Percentiles rank a stretch among this genome's conserved stretches.
Evolutionary conservation across 2,797 vertebrate genomes (phyloP).

Genomic region (Acanthurus tractus): DNA sequence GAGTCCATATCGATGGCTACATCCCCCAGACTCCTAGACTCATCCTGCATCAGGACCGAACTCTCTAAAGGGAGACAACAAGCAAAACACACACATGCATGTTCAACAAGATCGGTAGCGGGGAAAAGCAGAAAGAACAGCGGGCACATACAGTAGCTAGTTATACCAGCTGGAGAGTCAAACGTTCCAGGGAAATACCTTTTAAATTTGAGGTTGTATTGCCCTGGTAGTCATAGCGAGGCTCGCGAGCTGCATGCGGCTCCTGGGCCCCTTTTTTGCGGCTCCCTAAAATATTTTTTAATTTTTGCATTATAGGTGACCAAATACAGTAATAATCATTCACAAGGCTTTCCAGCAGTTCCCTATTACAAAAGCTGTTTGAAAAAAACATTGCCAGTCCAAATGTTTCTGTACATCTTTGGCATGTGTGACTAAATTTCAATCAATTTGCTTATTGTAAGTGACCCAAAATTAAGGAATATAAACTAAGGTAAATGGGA

Average conservation of each 20-base stretch:
- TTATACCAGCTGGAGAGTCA: conserved; percentile 77
- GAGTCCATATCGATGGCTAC: conserved; percentile 93
- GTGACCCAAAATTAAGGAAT: too few relatives aligned
- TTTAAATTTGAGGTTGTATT: conserved; percentile 84
- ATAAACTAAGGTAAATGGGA: too few relatives aligned
- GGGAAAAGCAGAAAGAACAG: conserved; percentile 73
- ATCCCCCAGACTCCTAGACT: conserved; percentile 87
- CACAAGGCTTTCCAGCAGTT: neutral
- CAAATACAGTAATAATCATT: conserved; percentile 74
- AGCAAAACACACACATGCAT: conserved; percentile 32
- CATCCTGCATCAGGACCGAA: conserved; percentile 91
- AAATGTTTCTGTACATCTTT: too few relatives aligned
- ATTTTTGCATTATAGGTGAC: conserved; percentile 83
- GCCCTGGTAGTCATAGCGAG: conserved; percentile 84
- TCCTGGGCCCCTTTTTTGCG: conserved; percentile 87
- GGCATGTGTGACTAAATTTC: too few relatives aligned
- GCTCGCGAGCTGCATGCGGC: conserved; percentile 84
- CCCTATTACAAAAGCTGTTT: too few relatives aligned
- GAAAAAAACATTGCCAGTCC: too few relatives aligned
- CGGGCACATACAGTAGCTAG: conserved; percentile 68
- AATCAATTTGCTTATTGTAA: too few relatives aligned
- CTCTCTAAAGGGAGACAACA: conserved; percentile 83
- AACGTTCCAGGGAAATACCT: conserved; percentile 82
- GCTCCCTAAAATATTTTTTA: conserved; percentile 86
- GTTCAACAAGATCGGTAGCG: conserved; percentile 51